Evolutionary conservation across 2,888 invertebrate genomes (phyloP), one percentile per base, ranked within the genome.

Genomic region (Oxyteleia sp.): DNA sequence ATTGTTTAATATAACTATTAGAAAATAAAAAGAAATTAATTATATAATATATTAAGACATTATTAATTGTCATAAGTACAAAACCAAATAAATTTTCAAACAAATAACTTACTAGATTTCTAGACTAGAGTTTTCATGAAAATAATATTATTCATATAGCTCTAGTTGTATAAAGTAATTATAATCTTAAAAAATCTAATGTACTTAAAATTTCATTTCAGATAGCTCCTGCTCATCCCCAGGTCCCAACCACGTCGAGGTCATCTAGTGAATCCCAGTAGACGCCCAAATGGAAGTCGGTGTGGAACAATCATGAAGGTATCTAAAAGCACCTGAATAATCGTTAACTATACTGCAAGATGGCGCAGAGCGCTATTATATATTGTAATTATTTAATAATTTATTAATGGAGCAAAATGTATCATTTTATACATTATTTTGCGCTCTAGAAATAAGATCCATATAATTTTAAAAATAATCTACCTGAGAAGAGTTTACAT

Each of bases 191-290:
- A 26, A 29, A 51, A 51, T 29, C 3, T 51, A 23, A n/a, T 51
- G 26, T 26, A n/a, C 16, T 10, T 16, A 7, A 29, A 55, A 26
- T 32, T 38, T 38, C n/a, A 38, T n/a, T 38, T 38, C 7, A 38
- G n/a, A n/a, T 38, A 38, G n/a, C 38, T 11, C 1, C n/a, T 38
- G 38, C 38, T n/a, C n/a, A 38, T 38, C n/a, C 38, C 38, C n/a
- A 38, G 38, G 38, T 38, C 38, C 38, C 38, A 38, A 38, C 38
- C 38, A 38, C 38, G 38, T 38, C n/a, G 11, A 38, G 38, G 38
- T 38, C 2, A n/a, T n/a, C n/a, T 4, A n/a, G 38, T n/a, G 38
- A 38, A 38, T 38, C 38, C 38, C 38, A 38, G n/a, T 38, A 38
- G 38, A 38, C 38, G 11, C 7, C n/a, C 38, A 38, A 38, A 38